Conservation (phyloP, 2,113 vertebrate species). For the Menura novaehollandiae region DNA sequence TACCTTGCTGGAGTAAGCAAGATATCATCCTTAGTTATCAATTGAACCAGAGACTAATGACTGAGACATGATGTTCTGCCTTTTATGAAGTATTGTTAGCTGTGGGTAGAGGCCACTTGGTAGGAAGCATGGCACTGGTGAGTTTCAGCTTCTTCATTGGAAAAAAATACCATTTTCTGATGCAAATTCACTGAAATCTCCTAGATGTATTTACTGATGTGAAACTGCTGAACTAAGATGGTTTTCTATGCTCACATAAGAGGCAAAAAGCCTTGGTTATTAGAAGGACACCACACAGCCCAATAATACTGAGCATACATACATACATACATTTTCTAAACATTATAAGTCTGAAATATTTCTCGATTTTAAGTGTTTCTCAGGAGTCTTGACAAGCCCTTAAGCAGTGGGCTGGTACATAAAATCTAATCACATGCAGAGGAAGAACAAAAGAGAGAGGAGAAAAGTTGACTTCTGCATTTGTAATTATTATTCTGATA, state of each 20-base stretch:
- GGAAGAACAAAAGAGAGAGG: neutral
- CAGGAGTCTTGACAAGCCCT: neutral
- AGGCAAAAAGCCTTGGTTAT: neutral
- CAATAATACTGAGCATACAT: neutral
- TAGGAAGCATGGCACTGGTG: neutral
- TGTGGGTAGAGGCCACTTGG: neutral
- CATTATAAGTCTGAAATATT: neutral
- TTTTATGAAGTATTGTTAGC: neutral
- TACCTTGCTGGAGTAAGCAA: neutral
- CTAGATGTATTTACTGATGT: neutral
- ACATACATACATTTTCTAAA: neutral
- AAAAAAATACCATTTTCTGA: neutral
- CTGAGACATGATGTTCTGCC: neutral
- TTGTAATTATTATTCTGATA: slow-evolving; percentile 26
- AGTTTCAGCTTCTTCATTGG: neutral
- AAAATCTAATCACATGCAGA: neutral
- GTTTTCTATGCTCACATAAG: neutral
- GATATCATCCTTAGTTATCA: neutral
- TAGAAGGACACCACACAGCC: neutral
- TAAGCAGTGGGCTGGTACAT: neutral
- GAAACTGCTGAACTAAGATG: neutral
- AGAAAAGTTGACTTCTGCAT: neutral
- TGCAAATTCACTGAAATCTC: neutral
- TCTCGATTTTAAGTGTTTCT: neutral
- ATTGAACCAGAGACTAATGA: neutral